Evolutionary conservation across 53 echinoderm and acorn worm species (phyloP).

Genomic region (Pentamera pediparva): DNA sequence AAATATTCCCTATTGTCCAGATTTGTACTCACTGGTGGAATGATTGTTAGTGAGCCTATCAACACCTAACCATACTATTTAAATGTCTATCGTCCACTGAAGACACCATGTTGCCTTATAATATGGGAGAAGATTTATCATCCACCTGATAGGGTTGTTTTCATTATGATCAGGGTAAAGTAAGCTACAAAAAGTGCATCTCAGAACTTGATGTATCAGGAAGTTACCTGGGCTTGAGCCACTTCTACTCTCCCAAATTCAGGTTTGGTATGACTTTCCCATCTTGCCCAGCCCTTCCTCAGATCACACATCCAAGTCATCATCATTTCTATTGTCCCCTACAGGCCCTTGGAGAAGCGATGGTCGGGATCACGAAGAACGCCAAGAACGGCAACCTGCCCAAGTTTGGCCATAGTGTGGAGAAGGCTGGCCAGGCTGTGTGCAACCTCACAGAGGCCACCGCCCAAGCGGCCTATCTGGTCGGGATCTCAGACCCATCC

Average conservation of each 20-base stretch:
- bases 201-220: neutral
- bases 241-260: too few species aligned
- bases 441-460: constrained; percentile 81
- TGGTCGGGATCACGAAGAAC: constrained; percentile 91
- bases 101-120: too few species aligned
- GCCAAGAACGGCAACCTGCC: constrained; percentile 92
- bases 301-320: neutral
- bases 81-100: too few species aligned
- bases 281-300: neutral
- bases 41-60: too few species aligned
- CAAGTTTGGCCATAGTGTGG: constrained; percentile 76
- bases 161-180: too few species aligned
- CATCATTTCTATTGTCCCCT: neutral
- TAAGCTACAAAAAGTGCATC: too few species aligned
- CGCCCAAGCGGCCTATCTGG: constrained; percentile 93
- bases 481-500: constrained; percentile 93
- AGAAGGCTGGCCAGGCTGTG: constrained; percentile 79
- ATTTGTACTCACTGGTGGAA: too few species aligned
- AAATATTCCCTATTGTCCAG: too few species aligned
- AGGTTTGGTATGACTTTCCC: neutral
- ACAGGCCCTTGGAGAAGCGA: constrained; percentile 85
- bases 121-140: too few species aligned
- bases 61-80: too few species aligned
- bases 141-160: too few species aligned
- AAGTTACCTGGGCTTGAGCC: too few species aligned